A percentile compares a stretch with the other conserved stretches of the same genome.
phyloP scores from a whole-genome alignment of 2,888 invertebrate genomes.

The Dromius quadrimaculatus region DNA sequence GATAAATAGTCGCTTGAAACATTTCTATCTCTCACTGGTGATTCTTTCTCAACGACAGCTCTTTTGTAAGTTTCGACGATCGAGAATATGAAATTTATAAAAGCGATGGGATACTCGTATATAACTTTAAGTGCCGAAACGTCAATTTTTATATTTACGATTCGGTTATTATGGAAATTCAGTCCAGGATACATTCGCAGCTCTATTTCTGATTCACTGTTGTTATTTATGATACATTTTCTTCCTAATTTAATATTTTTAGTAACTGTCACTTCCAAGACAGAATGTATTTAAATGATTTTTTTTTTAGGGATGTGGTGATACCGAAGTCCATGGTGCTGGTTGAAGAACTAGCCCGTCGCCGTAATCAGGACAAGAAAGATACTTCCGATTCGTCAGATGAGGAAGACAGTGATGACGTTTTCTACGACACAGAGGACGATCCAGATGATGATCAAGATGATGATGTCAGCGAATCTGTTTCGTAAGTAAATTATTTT shows the following conservation, averaged over 20 bases:
- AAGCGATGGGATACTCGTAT: conserved; percentile 5
- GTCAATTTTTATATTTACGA: conserved; percentile 47
- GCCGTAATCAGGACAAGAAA: conserved; percentile 59
- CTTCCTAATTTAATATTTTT: conserved; percentile 35
- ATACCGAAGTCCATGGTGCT: conserved; percentile 69
- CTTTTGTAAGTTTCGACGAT: conserved; percentile 21
- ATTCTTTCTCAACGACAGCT: conserved; percentile 27
- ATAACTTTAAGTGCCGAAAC: conserved; percentile 43
- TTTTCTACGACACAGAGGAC: conserved; percentile 80
- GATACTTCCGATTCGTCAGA: conserved; percentile 71
- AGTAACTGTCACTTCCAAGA: conserved; percentile 31
- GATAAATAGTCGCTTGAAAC: conserved; percentile 41
- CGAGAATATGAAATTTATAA: conserved; percentile 41
- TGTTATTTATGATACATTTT: conserved; percentile 36
- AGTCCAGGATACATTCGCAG: not conserved
- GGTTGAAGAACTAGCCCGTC: conserved; percentile 60
- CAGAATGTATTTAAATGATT: too few relatives aligned
- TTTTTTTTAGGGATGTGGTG: conserved; percentile 69
- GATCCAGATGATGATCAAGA: conserved; percentile 77
- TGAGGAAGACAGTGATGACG: conserved; percentile 75
- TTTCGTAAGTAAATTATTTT: conserved; percentile 64
- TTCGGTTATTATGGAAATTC: conserved; percentile 43
- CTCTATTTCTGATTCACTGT: conserved; percentile 23
- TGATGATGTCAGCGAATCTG: conserved; percentile 67
- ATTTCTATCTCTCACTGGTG: conserved; percentile 2